Percentiles rank a stretch among this genome's conserved stretches.
phyloP scores from a whole-genome alignment of 2,888 invertebrate genomes.

The Brachypterus glaber region DNA sequence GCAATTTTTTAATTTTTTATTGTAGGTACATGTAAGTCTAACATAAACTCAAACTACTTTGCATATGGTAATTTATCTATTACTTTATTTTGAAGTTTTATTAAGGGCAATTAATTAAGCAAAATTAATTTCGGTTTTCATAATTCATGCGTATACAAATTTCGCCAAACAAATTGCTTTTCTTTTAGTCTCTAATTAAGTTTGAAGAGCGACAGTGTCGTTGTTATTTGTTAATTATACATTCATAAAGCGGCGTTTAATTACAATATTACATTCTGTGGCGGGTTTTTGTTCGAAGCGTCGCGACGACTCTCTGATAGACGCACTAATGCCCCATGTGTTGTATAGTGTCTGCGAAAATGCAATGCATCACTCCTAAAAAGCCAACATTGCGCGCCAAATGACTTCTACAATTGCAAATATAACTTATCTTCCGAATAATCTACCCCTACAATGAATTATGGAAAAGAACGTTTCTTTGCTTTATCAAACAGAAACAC shows the following conservation, averaged over 20 bases:
- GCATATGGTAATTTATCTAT: too few relatives aligned
- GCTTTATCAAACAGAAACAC: too few relatives aligned
- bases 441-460: conserved; percentile 34
- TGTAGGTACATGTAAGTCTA: too few relatives aligned
- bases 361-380: conserved; percentile 25
- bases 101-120: too few relatives aligned
- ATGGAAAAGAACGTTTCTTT: conserved; percentile 26
- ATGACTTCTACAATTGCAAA: conserved; percentile 37
- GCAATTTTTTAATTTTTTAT: too few relatives aligned
- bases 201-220: too few relatives aligned
- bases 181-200: too few relatives aligned
- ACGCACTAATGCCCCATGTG: conserved; percentile 27
- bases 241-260: conserved; percentile 17
- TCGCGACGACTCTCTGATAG: conserved; percentile 25
- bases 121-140: too few relatives aligned
- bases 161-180: too few relatives aligned
- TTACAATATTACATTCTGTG: conserved; percentile 14
- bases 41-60: too few relatives aligned
- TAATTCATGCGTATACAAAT: too few relatives aligned
- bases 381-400: conserved; percentile 35
- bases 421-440: conserved; percentile 36
- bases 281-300: conserved; percentile 20
- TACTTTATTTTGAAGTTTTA: too few relatives aligned
- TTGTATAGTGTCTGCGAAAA: conserved; percentile 25
- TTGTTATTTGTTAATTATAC: conserved; percentile 6